Conservation (phyloP, 2,888 invertebrate genomes). For the Tetragonula carbonaria region DNA sequence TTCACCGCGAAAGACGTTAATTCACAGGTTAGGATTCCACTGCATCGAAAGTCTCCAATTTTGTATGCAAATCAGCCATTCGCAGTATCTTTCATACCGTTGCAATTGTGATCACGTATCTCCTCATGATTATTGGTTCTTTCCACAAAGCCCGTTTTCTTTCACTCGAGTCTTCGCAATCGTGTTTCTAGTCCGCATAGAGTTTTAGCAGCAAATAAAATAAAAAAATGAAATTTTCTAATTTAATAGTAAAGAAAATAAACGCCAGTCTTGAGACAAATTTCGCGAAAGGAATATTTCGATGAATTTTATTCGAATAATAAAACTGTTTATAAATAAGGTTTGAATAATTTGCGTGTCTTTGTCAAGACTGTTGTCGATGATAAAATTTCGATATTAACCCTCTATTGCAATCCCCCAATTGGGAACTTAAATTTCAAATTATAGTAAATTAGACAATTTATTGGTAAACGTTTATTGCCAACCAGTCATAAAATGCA, state of each 20-base stretch:
- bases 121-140: neutral
- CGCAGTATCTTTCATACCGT: neutral
- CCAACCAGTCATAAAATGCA: too few species aligned
- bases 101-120: constrained; percentile 1
- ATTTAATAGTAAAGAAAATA: too few species aligned
- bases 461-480: too few species aligned
- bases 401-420: too few species aligned
- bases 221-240: neutral
- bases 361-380: neutral
- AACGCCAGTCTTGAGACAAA: neutral
- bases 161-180: too few species aligned
- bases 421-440: too few species aligned
- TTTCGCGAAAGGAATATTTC: neutral
- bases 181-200: neutral
- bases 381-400: too few species aligned
- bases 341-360: neutral
- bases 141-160: neutral
- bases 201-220: neutral
- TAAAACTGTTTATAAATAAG: neutral
- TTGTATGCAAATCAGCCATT: constrained; percentile 25
- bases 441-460: too few species aligned
- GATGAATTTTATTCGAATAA: neutral
- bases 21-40: constrained; percentile 12
- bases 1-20: constrained; percentile 23
- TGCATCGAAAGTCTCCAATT: constrained; percentile 22